Evolutionary conservation across 2,888 invertebrate genomes (phyloP).

Genomic region (Lepas anatifera): DNA sequence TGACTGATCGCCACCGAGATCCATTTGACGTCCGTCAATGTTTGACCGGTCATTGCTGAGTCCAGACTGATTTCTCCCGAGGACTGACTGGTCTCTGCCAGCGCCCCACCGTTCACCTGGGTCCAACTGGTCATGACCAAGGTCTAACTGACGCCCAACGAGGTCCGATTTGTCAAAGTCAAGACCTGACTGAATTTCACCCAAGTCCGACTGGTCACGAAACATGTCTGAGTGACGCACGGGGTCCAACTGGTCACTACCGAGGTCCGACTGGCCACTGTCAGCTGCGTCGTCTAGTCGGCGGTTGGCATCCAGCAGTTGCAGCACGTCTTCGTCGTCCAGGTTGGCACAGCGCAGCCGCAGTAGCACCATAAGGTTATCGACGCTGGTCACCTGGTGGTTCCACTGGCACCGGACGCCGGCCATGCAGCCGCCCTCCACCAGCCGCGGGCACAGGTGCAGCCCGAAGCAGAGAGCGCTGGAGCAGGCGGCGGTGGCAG

Average conservation of each 20-base stretch:
- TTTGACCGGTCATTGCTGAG: too few species aligned
- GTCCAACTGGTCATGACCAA: too few species aligned
- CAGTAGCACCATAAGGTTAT: constrained; percentile 6
- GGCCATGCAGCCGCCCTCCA: background rate
- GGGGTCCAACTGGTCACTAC: background rate
- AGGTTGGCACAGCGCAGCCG: constrained; percentile 3
- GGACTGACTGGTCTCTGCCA: too few species aligned
- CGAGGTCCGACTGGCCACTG: background rate
- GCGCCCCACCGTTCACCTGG: too few species aligned
- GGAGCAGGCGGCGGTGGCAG: background rate
- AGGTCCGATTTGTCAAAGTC: too few species aligned
- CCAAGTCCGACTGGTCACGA: background rate
- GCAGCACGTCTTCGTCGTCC: background rate
- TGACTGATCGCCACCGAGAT: too few species aligned
- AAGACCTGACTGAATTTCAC: too few species aligned
- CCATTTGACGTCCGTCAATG: too few species aligned
- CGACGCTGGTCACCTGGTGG: background rate
- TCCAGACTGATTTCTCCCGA: too few species aligned
- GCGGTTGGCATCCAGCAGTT: background rate
- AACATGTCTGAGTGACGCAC: background rate
- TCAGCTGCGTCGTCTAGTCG: background rate
- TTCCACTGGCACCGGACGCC: background rate
- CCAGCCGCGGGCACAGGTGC: background rate
- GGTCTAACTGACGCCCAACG: too few species aligned
- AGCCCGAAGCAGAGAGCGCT: background rate